These are phyloP conservation scores for Molorchus minor DNA, from an alignment of 2,888 invertebrate genomes.

Conservation along the genomic window DNA sequence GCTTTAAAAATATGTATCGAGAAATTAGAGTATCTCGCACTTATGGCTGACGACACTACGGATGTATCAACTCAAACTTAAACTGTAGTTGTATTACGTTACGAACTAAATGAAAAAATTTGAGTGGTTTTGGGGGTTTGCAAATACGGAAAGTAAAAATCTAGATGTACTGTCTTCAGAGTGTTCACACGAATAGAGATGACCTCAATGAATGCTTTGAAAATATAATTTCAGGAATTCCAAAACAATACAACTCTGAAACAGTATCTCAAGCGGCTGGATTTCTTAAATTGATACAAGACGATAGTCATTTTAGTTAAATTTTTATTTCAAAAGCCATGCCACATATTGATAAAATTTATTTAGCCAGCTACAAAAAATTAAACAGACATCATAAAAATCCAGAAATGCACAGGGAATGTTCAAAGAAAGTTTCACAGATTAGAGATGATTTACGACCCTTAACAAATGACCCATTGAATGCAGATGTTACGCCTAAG, in stretches of 20 bases:
- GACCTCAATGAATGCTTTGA: neutral
- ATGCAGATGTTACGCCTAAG: constrained; percentile 2
- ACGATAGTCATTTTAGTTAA: constrained; percentile 46
- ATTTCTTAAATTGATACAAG: constrained; percentile 19
- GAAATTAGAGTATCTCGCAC: too few relatives aligned
- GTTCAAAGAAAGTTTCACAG: constrained; percentile 23
- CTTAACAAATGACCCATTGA: constrained; percentile 16
- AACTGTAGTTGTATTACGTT: constrained; percentile 48
- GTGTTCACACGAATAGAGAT: neutral
- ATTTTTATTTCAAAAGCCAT: constrained; percentile 41
- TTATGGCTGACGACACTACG: constrained; percentile 51
- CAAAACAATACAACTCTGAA: neutral
- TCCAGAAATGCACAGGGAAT: constrained; percentile 5
- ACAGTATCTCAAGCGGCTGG: neutral
- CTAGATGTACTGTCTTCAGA: constrained; percentile 18
- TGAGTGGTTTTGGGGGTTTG: constrained; percentile 46
- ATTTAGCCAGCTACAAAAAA: constrained; percentile 40
- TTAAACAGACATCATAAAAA: constrained; percentile 23
- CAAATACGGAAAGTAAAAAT: constrained; percentile 35
- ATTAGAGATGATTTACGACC: constrained; percentile 21
- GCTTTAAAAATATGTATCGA: neutral
- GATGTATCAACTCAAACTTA: constrained; percentile 43
- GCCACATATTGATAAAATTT: constrained; percentile 44
- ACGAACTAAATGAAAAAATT: constrained; percentile 27
- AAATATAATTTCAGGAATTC: neutral